Conservation (phyloP, 1,140 invertebrate genomes). For the Camponotus vicinus region DNA sequence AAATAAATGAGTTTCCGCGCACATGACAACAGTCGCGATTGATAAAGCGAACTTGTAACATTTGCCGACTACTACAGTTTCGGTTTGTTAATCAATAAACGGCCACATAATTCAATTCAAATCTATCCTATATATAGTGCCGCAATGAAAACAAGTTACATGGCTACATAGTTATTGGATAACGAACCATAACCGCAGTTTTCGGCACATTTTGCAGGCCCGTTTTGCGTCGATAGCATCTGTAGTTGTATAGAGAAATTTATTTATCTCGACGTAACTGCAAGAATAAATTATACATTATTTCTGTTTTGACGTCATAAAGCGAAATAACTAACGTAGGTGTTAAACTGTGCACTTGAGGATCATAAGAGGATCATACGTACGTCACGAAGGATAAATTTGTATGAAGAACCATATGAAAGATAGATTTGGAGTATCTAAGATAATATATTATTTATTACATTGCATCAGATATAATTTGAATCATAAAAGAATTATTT, state of each 20-base stretch:
- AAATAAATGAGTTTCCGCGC: slow-evolving; percentile 51
- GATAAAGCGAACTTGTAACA: slow-evolving; percentile 51
- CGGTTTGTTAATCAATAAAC: slow-evolving; percentile 59
- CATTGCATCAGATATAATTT: not conserved
- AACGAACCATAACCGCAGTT: slow-evolving; percentile 53
- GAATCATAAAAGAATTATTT: not conserved
- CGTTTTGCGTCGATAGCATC: slow-evolving; percentile 8
- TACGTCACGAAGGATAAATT: not conserved
- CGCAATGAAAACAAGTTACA: slow-evolving; percentile 50
- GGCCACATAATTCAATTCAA: slow-evolving; percentile 49
- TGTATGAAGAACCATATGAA: not conserved
- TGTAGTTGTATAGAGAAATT: slow-evolving; percentile 32
- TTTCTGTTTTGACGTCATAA: slow-evolving; percentile 40
- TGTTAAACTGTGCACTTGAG: slow-evolving; percentile 1
- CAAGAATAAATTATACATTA: slow-evolving; percentile 44
- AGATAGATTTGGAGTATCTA: slow-evolving; percentile 17
- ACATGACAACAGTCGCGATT: slow-evolving; percentile 39
- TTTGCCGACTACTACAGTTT: slow-evolving; percentile 41
- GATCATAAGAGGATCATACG: not conserved
- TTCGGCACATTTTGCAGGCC: slow-evolving; percentile 34
- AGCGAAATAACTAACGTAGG: slow-evolving; percentile 17
- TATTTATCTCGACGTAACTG: slow-evolving; percentile 26
- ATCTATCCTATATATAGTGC: slow-evolving; percentile 19
- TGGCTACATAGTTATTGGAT: slow-evolving; percentile 50
- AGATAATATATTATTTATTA: not conserved